Evolutionary conservation across 2,113 vertebrate species (phyloP).

Genomic region (Cheilinus undulatus): DNA sequence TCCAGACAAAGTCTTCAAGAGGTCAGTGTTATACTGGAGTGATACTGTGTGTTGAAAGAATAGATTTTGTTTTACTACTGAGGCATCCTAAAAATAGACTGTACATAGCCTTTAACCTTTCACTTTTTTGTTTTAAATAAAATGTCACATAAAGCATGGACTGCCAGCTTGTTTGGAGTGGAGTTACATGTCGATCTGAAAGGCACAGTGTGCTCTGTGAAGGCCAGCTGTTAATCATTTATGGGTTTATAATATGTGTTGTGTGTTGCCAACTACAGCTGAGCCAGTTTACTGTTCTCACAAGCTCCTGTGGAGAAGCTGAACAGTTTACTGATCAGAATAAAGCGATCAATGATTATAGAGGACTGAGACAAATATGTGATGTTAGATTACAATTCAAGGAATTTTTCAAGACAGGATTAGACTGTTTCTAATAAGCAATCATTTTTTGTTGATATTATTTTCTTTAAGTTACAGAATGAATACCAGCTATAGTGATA

Average conservation of each 20-base stretch:
- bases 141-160: neutral
- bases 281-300: constrained; percentile 1
- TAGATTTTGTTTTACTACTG: no score
- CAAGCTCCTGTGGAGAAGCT: neutral
- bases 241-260: constrained; percentile 67
- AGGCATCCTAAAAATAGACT: neutral
- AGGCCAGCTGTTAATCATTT: constrained; percentile 74
- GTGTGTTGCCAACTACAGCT: constrained; percentile 28
- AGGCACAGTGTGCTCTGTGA: constrained; percentile 54
- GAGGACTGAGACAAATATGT: neutral
- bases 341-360: neutral
- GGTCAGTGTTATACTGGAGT: constrained; percentile 77
- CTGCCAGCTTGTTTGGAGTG: neutral
- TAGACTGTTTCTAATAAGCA: neutral
- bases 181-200: constrained; percentile 39
- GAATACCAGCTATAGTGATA: neutral
- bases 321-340: neutral
- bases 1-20: constrained; percentile 83
- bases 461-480: neutral
- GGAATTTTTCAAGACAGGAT: neutral
- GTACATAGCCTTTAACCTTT: neutral
- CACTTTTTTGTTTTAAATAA: neutral
- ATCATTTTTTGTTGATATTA: neutral
- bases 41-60: no score
- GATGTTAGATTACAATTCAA: neutral